Evolutionary conservation across 2,888 invertebrate genomes (phyloP), one percentile per base, ranked within the genome.

Genomic region (Dryobotodes eremita): DNA sequence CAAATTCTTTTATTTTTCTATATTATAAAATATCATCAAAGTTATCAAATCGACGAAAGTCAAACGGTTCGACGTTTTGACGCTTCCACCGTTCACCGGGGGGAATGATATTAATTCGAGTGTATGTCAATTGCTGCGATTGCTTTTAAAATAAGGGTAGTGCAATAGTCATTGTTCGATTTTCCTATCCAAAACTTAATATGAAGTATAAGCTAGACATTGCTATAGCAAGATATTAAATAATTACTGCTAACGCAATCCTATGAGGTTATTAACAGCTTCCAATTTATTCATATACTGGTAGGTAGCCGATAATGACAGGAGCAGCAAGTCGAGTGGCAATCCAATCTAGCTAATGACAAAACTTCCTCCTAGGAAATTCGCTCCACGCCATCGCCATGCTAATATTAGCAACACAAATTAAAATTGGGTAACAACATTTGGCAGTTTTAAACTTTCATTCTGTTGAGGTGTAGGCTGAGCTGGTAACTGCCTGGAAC

Each of bases 341-440:
- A 88, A 88, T 82, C 80, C 79, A 89, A 89, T 90, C 84, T 82
- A 84, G 71, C 77, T 89, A 83, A 90, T 86, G 88, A 89, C 82
- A 79, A 89, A 89, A 89, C 89, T 89, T 89, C 77, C 79, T 82
- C 79, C 78, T 84, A 82, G 85, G 82, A 85, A 86, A 80, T 85
- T 85, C 72, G 79, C 79, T 84, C 55, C 65, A 77, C 77, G 77
- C 81, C 74, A 71, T 80, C 79, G 77, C 81, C 74, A 69, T 80
- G 61, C 71, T 75, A 80, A 86, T 88, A 89, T 89, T 78, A 76
- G 80, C 73, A 78, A 84, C 75, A 83, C 59, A 74, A 87, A 89
- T 85, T 88, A 88, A 88, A 88, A 88, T 84, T 80, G 77, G 78
- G 75, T 80, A 82, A 78, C 71, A 83, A 82, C 61, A 88, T 85